phyloP scores from a whole-genome alignment of 64 coral and sea anemone genomes.

The Platygyra sinensis region DNA sequence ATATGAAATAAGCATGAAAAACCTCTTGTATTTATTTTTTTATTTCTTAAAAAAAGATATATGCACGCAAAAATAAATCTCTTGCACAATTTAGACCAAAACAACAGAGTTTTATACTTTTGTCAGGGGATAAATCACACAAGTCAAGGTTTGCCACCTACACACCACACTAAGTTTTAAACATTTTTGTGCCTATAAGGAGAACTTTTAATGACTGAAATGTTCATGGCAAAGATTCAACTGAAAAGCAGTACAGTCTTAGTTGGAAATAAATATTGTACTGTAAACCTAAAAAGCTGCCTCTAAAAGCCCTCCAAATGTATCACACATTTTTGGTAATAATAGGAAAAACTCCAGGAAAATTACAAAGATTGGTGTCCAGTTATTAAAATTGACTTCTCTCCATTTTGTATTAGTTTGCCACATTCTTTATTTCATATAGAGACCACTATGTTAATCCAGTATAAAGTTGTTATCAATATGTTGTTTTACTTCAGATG shows the following conservation, averaged over 20 bases:
- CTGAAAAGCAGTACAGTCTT: neutral
- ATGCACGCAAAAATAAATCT: neutral
- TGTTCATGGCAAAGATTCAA: neutral
- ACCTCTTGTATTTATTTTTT: neutral
- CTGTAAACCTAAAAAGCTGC: neutral
- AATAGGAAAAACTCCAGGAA: neutral
- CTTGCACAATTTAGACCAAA: neutral
- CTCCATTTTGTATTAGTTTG: neutral
- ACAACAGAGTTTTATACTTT: neutral
- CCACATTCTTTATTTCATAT: too few relatives aligned
- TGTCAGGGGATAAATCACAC: too few relatives aligned
- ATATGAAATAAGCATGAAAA: neutral
- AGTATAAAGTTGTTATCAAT: neutral
- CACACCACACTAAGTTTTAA: too few relatives aligned
- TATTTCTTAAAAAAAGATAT: neutral
- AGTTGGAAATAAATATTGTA: neutral
- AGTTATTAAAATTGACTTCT: neutral
- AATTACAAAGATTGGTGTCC: neutral
- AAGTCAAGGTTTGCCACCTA: too few relatives aligned
- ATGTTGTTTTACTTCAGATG: neutral
- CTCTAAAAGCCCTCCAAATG: neutral
- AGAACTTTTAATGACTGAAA: neutral
- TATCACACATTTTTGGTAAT: neutral
- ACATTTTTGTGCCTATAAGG: neutral
- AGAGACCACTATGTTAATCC: too few relatives aligned